Evolutionary conservation across 2,113 vertebrate species (phyloP).

Genomic region (Todiramphus chloris): DNA sequence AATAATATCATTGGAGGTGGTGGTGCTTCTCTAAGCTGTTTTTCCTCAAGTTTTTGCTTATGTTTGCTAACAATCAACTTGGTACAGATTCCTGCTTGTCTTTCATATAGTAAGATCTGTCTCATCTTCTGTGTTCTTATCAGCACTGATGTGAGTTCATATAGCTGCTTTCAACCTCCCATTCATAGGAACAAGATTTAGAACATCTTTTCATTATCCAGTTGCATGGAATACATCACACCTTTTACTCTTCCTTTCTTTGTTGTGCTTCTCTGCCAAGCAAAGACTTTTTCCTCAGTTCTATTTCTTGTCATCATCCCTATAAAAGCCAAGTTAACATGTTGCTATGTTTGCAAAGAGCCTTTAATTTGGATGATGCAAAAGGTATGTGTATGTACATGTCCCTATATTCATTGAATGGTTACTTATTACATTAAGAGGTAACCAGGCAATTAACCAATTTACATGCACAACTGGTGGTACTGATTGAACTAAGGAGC

Average conservation of each 20-base stretch:
- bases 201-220: conserved; percentile 1
- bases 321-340: neutral
- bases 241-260: neutral
- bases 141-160: neutral
- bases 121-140: neutral
- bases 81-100: neutral
- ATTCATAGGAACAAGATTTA: neutral
- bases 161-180: neutral
- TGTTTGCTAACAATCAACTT: neutral
- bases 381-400: fast-evolving
- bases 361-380: neutral
- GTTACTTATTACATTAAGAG: neutral
- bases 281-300: neutral
- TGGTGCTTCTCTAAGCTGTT: neutral
- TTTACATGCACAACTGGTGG: neutral
- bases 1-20: neutral
- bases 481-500: neutral
- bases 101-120: conserved; percentile 1
- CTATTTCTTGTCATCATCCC: neutral
- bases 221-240: neutral
- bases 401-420: neutral
- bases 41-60: neutral
- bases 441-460: neutral
- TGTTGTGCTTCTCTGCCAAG: neutral
- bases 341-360: neutral